phyloP scores from a whole-genome alignment of 64 coral and sea anemone genomes.

The Orbicella faveolata region DNA sequence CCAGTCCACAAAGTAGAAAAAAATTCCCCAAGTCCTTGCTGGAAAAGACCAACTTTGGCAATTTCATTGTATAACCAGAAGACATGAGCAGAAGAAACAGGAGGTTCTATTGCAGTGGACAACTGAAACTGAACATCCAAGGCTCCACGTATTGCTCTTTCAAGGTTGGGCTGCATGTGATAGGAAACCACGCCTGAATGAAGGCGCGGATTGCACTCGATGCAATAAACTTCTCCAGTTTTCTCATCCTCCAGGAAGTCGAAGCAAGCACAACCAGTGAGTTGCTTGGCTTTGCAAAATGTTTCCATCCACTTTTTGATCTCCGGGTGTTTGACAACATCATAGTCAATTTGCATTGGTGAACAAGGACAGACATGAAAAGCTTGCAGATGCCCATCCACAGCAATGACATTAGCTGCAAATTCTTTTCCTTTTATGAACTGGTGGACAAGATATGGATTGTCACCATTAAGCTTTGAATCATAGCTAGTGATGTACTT shows the following conservation, averaged over 20 bases:
- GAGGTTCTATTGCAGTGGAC: constrained; percentile 7
- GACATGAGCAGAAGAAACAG: constrained; percentile 10
- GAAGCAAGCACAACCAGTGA: constrained; percentile 49
- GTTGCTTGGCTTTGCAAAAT: constrained; percentile 52
- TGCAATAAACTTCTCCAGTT: constrained; percentile 51
- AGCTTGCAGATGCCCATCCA: constrained; percentile 27
- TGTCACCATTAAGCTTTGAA: constrained; percentile 3
- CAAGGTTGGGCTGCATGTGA: constrained; percentile 39
- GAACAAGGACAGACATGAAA: constrained; percentile 38
- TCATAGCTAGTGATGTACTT: constrained; percentile 29
- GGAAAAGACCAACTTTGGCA: constrained; percentile 21
- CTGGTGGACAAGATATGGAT: constrained; percentile 42
- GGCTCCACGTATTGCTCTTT: constrained; percentile 29
- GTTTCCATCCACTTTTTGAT: constrained; percentile 39
- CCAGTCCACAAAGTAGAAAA: not conserved
- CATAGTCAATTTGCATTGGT: constrained; percentile 44
- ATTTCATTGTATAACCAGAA: constrained; percentile 72
- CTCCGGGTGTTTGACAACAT: constrained; percentile 1
- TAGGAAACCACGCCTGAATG: constrained; percentile 33
- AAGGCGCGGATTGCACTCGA: constrained; percentile 66
- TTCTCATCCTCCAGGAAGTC: constrained; percentile 52
- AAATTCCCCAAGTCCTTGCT: constrained; percentile 32
- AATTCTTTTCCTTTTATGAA: constrained; percentile 55
- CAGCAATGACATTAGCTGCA: constrained; percentile 28
- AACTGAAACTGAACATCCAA: constrained; percentile 40